These are phyloP conservation scores for Palaemon carinicauda DNA, from an alignment of 1,140 invertebrate species.

Conservation along the genomic window DNA sequence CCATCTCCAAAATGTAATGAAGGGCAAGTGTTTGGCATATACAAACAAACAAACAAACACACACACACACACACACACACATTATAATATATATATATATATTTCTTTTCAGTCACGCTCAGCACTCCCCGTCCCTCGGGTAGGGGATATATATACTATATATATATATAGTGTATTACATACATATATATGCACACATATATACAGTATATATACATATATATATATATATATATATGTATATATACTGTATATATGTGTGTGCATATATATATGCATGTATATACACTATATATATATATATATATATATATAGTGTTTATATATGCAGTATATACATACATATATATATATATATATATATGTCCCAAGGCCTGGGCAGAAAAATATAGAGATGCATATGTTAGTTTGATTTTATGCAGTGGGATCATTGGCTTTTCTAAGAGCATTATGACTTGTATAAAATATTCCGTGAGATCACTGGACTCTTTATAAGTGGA, in stretches of 20 bases:
- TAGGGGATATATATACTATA: background rate
- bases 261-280: background rate
- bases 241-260: background rate
- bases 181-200: background rate
- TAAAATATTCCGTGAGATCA: too few species aligned
- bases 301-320: constrained; percentile 15
- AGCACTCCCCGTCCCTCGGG: too few species aligned
- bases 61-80: background rate
- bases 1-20: too few species aligned
- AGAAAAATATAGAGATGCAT: too few species aligned
- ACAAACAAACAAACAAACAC: too few species aligned
- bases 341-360: background rate
- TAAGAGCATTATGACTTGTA: too few species aligned
- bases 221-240: background rate
- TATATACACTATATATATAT: constrained; percentile 25
- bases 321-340: too few species aligned
- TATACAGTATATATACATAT: background rate
- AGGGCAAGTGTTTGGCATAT: too few species aligned
- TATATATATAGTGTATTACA: background rate
- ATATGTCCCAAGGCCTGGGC: background rate
- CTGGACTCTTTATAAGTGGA: too few species aligned
- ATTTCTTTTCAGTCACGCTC: too few species aligned
- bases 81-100: background rate
- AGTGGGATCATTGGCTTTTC: too few species aligned
- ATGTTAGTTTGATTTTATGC: too few species aligned